Conservation (phyloP, 1,140 invertebrate genomes). For the Pogonomyrmex barbatus region DNA sequence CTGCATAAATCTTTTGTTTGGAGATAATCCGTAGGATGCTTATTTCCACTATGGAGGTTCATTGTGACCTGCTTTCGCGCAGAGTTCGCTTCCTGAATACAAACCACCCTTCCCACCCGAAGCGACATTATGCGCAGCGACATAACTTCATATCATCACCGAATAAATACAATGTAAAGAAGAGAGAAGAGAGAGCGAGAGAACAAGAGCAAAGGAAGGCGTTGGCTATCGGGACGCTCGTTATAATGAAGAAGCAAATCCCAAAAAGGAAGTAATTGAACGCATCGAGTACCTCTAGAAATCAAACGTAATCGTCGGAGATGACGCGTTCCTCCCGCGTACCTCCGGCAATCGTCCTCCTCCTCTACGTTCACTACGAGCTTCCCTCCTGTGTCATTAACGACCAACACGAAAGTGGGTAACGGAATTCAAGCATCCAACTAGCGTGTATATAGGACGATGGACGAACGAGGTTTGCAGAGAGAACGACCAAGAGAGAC, state of each 20-base stretch:
- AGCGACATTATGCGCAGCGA: conserved; percentile 51
- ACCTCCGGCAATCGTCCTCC: conserved; percentile 32
- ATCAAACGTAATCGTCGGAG: conserved; percentile 67
- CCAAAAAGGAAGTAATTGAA: conserved; percentile 49
- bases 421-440: conserved; percentile 17
- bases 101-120: conserved; percentile 31
- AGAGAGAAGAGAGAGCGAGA: background rate
- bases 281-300: conserved; percentile 37
- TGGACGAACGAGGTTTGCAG: background rate
- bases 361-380: background rate
- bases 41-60: conserved; percentile 41
- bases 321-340: conserved; percentile 39
- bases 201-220: background rate
- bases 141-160: conserved; percentile 42
- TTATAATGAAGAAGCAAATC: conserved; percentile 53
- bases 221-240: background rate
- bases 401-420: conserved; percentile 37
- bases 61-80: conserved; percentile 55
- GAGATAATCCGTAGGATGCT: conserved; percentile 25
- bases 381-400: conserved; percentile 66
- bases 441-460: background rate
- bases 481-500: background rate
- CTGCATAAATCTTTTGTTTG: conserved; percentile 40
- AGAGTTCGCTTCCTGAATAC: conserved; percentile 47
- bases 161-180: conserved; percentile 6